Evolutionary conservation across 2,888 invertebrate genomes (phyloP).

Genomic region (Troglohyphantes excavatus): DNA sequence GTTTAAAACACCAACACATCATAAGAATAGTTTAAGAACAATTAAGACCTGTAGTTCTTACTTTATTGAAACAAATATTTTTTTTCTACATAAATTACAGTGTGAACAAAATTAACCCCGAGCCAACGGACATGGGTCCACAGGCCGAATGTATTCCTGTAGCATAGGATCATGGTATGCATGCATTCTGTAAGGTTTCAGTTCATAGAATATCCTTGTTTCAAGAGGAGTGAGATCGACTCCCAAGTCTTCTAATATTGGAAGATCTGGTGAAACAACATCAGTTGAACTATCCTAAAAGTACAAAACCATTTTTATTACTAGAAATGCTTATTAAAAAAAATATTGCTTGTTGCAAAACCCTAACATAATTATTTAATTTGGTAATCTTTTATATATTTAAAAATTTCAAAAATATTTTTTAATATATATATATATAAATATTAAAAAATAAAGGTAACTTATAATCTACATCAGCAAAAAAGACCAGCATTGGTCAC

Average conservation of each 20-base stretch:
- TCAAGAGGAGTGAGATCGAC: constrained; percentile 90
- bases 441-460: no score
- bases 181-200: constrained; percentile 87
- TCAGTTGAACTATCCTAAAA: constrained; percentile 90
- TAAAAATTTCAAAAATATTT: no score
- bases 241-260: constrained; percentile 94
- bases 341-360: no score
- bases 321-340: no score
- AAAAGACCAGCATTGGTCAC: no score
- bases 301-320: constrained; percentile 40
- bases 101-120: constrained; percentile 28
- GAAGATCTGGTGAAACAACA: constrained; percentile 85
- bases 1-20: no score
- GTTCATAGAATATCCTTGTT: constrained; percentile 89
- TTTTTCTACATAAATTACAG: neutral
- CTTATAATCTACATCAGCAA: no score
- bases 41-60: neutral
- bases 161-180: constrained; percentile 89
- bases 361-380: no score
- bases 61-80: neutral
- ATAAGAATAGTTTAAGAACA: neutral
- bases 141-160: constrained; percentile 88
- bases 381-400: no score
- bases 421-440: no score
- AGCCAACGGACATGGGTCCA: constrained; percentile 84